Percentiles rank a stretch among this genome's conserved stretches.
Conservation (phyloP, 1,140 invertebrate genomes). For the Zaprionus inermis region DNA sequence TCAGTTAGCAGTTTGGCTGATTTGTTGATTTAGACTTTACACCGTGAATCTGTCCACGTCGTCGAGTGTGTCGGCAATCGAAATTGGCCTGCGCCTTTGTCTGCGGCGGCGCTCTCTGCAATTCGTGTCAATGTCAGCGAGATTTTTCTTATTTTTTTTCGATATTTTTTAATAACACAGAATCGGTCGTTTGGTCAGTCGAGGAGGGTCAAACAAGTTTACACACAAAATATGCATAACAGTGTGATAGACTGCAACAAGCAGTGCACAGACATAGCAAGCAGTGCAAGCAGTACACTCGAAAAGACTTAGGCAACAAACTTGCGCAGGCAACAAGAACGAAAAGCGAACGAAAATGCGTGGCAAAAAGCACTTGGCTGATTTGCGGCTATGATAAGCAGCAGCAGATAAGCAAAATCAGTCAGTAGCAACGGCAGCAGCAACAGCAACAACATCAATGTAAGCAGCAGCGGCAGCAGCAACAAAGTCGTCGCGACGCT, state of each 20-base stretch:
- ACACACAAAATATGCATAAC: constrained; percentile 48
- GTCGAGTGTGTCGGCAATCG: constrained; percentile 14
- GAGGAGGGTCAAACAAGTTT: constrained; percentile 56
- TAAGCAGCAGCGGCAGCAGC: not conserved
- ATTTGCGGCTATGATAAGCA: not conserved
- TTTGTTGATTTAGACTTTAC: constrained; percentile 67
- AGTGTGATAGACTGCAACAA: constrained; percentile 34
- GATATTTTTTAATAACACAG: constrained; percentile 15
- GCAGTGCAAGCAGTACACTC: constrained; percentile 38
- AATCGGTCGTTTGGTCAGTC: not conserved
- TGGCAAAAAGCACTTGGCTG: not conserved
- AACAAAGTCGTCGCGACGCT: constrained; percentile 7
- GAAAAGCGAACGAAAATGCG: not conserved
- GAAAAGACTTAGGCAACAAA: constrained; percentile 55
- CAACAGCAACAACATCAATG: constrained; percentile 6
- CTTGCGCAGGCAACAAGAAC: constrained; percentile 27
- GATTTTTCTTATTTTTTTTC: constrained; percentile 55
- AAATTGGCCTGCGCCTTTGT: constrained; percentile 41
- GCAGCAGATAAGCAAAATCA: not conserved
- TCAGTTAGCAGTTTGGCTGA: constrained; percentile 26
- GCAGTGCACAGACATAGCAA: constrained; percentile 32
- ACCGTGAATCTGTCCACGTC: constrained; percentile 27
- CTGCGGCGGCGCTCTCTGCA: constrained; percentile 34
- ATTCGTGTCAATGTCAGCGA: constrained; percentile 81
- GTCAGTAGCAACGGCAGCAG: not conserved